phyloP scores from a whole-genome alignment of 2,113 vertebrate species.

The Salminus brasiliensis region DNA sequence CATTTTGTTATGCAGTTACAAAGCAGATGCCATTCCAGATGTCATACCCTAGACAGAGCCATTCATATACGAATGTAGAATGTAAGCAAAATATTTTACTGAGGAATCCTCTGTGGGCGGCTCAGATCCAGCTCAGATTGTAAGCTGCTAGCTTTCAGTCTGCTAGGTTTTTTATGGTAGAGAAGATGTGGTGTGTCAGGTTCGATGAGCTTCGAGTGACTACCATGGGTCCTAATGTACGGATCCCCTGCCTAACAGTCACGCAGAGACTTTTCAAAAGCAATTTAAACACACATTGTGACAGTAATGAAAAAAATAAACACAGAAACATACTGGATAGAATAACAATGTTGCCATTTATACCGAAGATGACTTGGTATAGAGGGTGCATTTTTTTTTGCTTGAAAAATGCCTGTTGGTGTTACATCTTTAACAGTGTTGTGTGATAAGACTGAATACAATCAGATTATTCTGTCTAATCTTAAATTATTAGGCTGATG shows the following conservation, averaged over 20 bases:
- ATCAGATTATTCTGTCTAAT: not conserved
- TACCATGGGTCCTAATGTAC: not conserved
- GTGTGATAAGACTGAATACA: not conserved
- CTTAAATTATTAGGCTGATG: not conserved
- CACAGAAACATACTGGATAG: not conserved
- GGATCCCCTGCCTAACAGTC: not conserved
- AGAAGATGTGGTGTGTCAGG: constrained; percentile 9
- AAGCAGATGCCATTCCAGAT: not conserved
- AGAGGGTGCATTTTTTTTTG: not conserved
- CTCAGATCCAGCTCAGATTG: constrained; percentile 21
- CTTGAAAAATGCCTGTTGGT: not conserved
- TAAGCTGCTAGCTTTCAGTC: not conserved
- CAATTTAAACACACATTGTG: not conserved
- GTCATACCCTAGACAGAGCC: not conserved
- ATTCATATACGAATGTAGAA: not conserved
- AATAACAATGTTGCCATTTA: not conserved
- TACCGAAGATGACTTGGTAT: not conserved
- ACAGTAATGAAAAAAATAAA: not conserved
- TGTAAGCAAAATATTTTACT: constrained; percentile 7
- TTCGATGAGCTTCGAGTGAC: not conserved
- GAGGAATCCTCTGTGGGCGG: not conserved
- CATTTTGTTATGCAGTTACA: not conserved
- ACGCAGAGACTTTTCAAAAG: not conserved
- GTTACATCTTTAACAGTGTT: not conserved
- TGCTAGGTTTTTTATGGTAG: not conserved